Conservation (phyloP, 2,113 vertebrate genomes). For the Cheirogaleus medius region DNA sequence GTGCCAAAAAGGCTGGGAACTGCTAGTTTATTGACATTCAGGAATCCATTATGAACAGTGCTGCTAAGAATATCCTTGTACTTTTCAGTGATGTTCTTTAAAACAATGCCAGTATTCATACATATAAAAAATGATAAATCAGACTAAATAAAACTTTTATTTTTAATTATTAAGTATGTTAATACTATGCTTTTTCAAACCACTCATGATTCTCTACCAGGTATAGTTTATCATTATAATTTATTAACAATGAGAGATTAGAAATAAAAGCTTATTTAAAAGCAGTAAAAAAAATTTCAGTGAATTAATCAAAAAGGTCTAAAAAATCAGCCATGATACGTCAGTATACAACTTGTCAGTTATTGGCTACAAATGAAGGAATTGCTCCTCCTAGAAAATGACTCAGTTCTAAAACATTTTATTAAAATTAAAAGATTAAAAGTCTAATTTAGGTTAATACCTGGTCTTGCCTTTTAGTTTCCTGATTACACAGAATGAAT, state of each 20-base stretch:
- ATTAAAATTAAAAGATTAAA: conserved; percentile 43
- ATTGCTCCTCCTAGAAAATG: not conserved
- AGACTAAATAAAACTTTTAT: not conserved
- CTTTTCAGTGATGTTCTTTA: not conserved
- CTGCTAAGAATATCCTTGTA: not conserved
- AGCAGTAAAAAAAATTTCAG: not conserved
- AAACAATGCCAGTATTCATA: not conserved
- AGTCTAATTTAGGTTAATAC: conserved; percentile 16
- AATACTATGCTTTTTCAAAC: conserved; percentile 16
- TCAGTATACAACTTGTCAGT: not conserved
- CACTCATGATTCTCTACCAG: not conserved
- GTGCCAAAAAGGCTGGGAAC: too few species aligned
- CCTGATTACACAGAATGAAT: conserved; percentile 26
- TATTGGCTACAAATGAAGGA: conserved; percentile 7
- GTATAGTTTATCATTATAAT: conserved; percentile 17
- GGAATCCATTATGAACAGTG: not conserved
- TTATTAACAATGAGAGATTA: not conserved
- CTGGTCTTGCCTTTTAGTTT: conserved; percentile 31
- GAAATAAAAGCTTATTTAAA: conserved; percentile 22
- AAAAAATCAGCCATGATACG: not conserved
- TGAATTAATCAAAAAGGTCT: not conserved
- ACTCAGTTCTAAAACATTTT: conserved; percentile 9
- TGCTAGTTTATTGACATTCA: not conserved
- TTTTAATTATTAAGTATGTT: conserved; percentile 31
- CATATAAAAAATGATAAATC: not conserved